These are phyloP conservation scores for Xestia rhomboidea DNA, from an alignment of 2,888 invertebrate genomes.

Conservation along the genomic window DNA sequence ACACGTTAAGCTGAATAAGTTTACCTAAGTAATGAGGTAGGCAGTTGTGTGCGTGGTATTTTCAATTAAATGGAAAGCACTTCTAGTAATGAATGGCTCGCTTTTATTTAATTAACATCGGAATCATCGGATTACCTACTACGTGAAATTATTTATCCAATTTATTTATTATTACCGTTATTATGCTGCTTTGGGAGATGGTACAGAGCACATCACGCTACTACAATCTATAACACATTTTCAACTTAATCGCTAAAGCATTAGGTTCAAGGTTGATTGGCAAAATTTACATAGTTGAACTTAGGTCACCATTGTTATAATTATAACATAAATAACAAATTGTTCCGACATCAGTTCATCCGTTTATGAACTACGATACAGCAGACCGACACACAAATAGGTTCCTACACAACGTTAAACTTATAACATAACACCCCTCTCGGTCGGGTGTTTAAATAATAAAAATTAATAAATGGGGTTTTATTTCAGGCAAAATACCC, in stretches of 20 bases:
- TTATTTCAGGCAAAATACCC: too few species aligned
- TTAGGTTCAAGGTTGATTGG: too few species aligned
- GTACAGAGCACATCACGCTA: not conserved
- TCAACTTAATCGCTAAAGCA: too few species aligned
- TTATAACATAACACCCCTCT: not conserved
- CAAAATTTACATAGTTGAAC: too few species aligned
- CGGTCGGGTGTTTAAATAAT: not conserved
- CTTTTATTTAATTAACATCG: slow-evolving; percentile 13
- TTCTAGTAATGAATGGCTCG: slow-evolving; percentile 20
- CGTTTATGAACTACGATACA: not conserved
- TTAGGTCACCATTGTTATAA: not conserved
- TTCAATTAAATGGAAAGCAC: slow-evolving; percentile 34
- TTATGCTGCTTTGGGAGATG: slow-evolving; percentile 3
- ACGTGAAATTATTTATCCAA: slow-evolving; percentile 5
- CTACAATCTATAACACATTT: too few species aligned
- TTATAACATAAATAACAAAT: not conserved
- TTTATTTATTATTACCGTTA: slow-evolving; percentile 15
- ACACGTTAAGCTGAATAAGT: slow-evolving; percentile 14
- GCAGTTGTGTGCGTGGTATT: slow-evolving; percentile 5
- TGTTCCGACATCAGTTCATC: not conserved
- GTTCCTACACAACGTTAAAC: not conserved
- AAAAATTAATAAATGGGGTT: too few species aligned
- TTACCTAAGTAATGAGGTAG: not conserved
- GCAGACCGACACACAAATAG: not conserved
- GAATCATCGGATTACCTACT: not conserved